Evolutionary conservation across 2,888 invertebrate genomes (phyloP), one percentile per base, ranked within the genome.

Genomic region (Diloba caeruleocephala): DNA sequence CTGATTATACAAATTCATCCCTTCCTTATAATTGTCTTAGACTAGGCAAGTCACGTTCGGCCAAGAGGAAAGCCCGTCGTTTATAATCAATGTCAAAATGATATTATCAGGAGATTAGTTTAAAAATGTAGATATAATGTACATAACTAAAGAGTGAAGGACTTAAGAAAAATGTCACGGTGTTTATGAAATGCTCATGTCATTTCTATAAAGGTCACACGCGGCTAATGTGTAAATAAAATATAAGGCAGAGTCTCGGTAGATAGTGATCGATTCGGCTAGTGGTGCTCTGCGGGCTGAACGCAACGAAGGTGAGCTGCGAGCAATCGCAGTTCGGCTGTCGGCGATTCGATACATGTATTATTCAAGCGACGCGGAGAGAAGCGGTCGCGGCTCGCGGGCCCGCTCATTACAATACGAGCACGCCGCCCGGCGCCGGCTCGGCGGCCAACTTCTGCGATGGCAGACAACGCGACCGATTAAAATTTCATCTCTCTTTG

Each of bases 401-500:
- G 69, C 63, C 69, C 74, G 73, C 81, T 85, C 82, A 87, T 87
- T 89, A 90, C 86, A 87, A 89, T 88, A 85, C 79, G 67, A 70
- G 76, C 61, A 56, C 44, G 52, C 33, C 43, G 33, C 48, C 32
- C 34, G 61, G 50, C 56, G 49, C 49, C 49, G 38, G 26, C 37
- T 29, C 36, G 84, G 66, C 85, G 84, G 77, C 77, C 76, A 85
- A 84, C 85, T 88, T 87, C 85, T 76, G 75, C 81, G 81, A 82
- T 78, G 79, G 82, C 81, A 87, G 88, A 87, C 87, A 82, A 84
- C 83, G 82, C 83, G 83, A 85, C 85, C 89, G 87, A 92, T 92
- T 92, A 92, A 92, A 92, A 87, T 91, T 92, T 92, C 90, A 92
- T 90, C 82, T 83, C 88, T 87, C 88, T 88, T 89, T 89, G 90